A percentile compares a stretch with the other conserved stretches of the same genome.
These are phyloP conservation scores for Drosophila ercepeae DNA, from an alignment of 1,140 invertebrate species.

Conservation along the genomic window DNA sequence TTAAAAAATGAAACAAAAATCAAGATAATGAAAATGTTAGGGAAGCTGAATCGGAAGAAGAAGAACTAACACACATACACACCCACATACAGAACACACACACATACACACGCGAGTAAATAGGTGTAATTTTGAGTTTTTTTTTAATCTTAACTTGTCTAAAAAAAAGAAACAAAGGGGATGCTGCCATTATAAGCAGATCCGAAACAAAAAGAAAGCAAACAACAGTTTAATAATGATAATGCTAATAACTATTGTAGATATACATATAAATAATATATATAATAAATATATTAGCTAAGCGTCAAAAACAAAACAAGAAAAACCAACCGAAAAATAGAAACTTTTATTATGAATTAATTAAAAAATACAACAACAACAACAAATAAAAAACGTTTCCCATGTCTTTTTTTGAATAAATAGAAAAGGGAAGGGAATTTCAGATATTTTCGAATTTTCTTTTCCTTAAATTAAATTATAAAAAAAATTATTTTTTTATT, in stretches of 20 bases:
- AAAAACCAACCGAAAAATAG: slow-evolving; percentile 70
- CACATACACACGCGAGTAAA: slow-evolving; percentile 3
- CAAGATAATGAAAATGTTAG: slow-evolving; percentile 6
- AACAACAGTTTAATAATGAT: slow-evolving; percentile 75
- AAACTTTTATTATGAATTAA: slow-evolving; percentile 80
- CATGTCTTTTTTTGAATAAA: background rate
- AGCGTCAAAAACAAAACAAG: slow-evolving; percentile 62
- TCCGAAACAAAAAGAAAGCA: slow-evolving; percentile 55
- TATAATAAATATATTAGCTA: slow-evolving; percentile 74
- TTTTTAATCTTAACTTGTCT: slow-evolving; percentile 53
- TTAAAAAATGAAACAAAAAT: no score
- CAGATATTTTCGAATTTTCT: background rate
- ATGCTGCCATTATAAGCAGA: slow-evolving; percentile 18
- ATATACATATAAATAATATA: slow-evolving; percentile 78
- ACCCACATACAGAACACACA: background rate
- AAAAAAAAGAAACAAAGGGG: slow-evolving; percentile 32
- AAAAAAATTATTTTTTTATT: no score
- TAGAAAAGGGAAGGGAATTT: background rate
- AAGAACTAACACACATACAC: slow-evolving; percentile 30
- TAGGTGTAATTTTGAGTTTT: slow-evolving; percentile 55
- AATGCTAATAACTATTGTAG: slow-evolving; percentile 79
- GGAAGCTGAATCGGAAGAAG: background rate
- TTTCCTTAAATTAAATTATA: no score
- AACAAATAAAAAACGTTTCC: slow-evolving; percentile 2
- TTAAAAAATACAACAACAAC: slow-evolving; percentile 53